These are phyloP conservation scores for Liodrosophila aerea DNA, from an alignment of 2,888 invertebrate genomes.

Conservation along the genomic window DNA sequence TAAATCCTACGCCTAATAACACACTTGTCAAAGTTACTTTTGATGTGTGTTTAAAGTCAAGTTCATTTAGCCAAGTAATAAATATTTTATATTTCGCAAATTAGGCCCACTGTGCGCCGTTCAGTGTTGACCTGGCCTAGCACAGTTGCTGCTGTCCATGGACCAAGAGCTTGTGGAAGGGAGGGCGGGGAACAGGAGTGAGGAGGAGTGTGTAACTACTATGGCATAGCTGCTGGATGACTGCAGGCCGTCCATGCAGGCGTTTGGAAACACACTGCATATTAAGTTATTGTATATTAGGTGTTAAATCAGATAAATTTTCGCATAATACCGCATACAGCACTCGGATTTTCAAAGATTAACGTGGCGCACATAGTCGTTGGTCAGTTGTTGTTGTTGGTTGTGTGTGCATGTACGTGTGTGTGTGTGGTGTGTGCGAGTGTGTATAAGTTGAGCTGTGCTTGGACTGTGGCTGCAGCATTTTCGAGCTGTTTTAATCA, in stretches of 20 bases:
- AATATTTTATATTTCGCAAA: not conserved
- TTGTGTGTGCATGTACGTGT: slow-evolving; percentile 1
- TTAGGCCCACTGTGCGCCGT: not conserved
- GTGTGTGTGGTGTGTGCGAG: slow-evolving; percentile 14
- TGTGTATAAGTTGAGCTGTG: slow-evolving; percentile 45
- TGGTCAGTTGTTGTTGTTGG: slow-evolving; percentile 55
- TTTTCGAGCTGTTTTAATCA: slow-evolving; percentile 75
- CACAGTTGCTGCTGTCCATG: slow-evolving; percentile 18
- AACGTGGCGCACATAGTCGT: slow-evolving; percentile 76
- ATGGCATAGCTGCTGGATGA: slow-evolving; percentile 52
- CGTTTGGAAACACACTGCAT: slow-evolving; percentile 78
- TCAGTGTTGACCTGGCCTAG: slow-evolving; percentile 29
- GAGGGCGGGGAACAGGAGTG: too few relatives aligned
- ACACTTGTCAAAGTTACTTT: too few relatives aligned
- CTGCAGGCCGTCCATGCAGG: slow-evolving; percentile 74
- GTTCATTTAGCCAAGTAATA: too few relatives aligned
- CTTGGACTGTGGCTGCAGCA: slow-evolving; percentile 62
- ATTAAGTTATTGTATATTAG: slow-evolving; percentile 84
- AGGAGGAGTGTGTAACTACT: slow-evolving; percentile 7
- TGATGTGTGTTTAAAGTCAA: too few relatives aligned
- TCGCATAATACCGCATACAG: slow-evolving; percentile 83
- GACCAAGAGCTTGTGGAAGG: slow-evolving; percentile 10
- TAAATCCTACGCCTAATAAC: too few relatives aligned
- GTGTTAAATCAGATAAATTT: slow-evolving; percentile 84
- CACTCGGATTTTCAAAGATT: slow-evolving; percentile 83